Evolutionary conservation across 2,113 vertebrate genomes (phyloP), one percentile per base, ranked within the genome.

Genomic region (Apaloderma vittatum): DNA sequence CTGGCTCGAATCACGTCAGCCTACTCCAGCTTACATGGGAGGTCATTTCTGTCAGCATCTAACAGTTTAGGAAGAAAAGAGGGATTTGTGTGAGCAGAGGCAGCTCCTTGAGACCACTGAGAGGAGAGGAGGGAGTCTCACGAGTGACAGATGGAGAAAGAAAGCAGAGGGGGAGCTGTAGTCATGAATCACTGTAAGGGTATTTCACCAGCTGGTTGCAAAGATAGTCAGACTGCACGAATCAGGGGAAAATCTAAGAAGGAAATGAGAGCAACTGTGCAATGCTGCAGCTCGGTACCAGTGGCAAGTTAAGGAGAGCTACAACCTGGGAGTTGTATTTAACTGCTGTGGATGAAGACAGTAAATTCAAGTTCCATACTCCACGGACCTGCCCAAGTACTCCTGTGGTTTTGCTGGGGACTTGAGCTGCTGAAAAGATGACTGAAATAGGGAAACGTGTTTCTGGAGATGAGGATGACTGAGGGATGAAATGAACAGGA

Each of bases 141-240:
- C 3, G 8, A 92, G 76, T 84, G 68, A 96, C 92, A 95, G 95
- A 96, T 89, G 93, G 77, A 87, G 58, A 82, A 73, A 49, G 58
- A 87, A 94, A 88, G 84, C 81, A 82, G 91, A 89, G 86, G 30
- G 92, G 36, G 73, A 90, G 94, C 36, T 78, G 70, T 12, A 82
- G 66, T 32, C 40, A 29, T 85, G 94, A 93, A 91, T 93, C 80
- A 94, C 66, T 71, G 48, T 37, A 51, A 92, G 94, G 72, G 73
- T 86, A 91, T 92, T 92, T 89, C 74, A 88, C 65, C 94, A 94
- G 88, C 93, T 89, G 88, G 61, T 57, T 91, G 88, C 76, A 94
- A 88, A 94, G 86, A 87, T 36, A 94, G 67, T 73, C 82, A 90
- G 79, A 30, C 79, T 93, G 79, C 68, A 78, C 0, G 0, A 94